phyloP scores from a whole-genome alignment of 2,113 vertebrate species.

The Bungarus multicinctus region DNA sequence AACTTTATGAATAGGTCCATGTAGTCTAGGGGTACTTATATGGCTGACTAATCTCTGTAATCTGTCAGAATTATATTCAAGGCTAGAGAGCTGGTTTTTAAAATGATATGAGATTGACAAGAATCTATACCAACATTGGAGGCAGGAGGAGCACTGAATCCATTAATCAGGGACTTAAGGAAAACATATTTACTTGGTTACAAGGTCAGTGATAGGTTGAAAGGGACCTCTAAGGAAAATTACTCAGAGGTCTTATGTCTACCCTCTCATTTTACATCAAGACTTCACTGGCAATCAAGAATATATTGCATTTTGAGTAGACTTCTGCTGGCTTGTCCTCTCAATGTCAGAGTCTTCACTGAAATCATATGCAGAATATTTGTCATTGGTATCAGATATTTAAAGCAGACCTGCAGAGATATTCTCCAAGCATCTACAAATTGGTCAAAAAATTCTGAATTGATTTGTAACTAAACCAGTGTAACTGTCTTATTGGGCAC shows the following conservation, averaged over 20 bases:
- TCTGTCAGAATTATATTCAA: constrained; percentile 40
- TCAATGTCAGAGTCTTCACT: neutral
- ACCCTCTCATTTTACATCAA: neutral
- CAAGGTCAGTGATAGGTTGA: constrained; percentile 3
- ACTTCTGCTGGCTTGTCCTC: neutral
- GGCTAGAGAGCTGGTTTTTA: constrained; percentile 27
- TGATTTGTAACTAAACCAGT: neutral
- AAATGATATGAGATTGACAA: neutral
- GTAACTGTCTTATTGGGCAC: neutral
- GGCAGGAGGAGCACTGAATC: constrained; percentile 13
- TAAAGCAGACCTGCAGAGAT: neutral
- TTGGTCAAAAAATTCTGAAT: neutral
- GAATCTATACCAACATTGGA: constrained; percentile 1
- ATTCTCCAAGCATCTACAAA: neutral
- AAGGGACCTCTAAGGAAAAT: neutral
- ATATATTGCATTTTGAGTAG: neutral
- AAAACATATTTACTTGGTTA: neutral
- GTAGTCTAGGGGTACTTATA: constrained; percentile 21
- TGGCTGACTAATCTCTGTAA: constrained; percentile 21
- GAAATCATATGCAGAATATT: neutral
- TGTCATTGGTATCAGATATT: neutral
- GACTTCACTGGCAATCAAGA: neutral
- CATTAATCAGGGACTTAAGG: constrained; percentile 10
- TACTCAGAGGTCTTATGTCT: neutral
- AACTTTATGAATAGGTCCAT: constrained; percentile 1